Evolutionary conservation across 2,888 invertebrate species (phyloP).

Genomic region (Aromia moschata): DNA sequence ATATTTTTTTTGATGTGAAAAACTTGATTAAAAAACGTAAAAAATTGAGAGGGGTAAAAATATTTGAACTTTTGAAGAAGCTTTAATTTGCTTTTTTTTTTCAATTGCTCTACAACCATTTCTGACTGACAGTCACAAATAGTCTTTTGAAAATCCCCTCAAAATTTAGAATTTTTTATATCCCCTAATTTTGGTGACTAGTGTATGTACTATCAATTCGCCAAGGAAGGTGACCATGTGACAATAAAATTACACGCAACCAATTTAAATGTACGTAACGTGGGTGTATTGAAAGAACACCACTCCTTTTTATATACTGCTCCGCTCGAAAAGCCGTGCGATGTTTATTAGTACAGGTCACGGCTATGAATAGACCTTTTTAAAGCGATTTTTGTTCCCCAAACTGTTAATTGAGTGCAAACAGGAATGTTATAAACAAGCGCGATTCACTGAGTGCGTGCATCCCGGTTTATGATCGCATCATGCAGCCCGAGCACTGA

Average conservation of each 20-base stretch:
- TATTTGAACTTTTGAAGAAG: neutral
- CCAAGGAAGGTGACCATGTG: neutral
- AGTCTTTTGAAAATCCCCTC: neutral
- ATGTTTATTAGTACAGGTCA: constrained; percentile 23
- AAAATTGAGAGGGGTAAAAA: no score
- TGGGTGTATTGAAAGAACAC: constrained; percentile 10
- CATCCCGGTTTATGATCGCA: neutral
- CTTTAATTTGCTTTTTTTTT: neutral
- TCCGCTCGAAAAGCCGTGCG: constrained; percentile 1
- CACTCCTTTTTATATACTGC: constrained; percentile 17
- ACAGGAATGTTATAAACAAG: constrained; percentile 23
- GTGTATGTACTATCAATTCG: neutral
- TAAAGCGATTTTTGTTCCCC: constrained; percentile 16
- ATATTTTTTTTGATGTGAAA: no score
- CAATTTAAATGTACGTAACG: constrained; percentile 19
- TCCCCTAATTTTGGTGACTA: neutral
- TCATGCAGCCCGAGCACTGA: no score
- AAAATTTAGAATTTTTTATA: neutral
- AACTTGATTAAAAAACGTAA: no score
- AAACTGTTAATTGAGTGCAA: constrained; percentile 28
- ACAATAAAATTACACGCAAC: constrained; percentile 4
- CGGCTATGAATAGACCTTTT: constrained; percentile 19
- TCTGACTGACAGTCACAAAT: neutral
- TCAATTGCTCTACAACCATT: neutral
- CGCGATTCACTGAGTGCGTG: neutral